Base-by-base conservation (phyloP, 1,140 invertebrate genomes). In the Orchesella cincta region DNA sequence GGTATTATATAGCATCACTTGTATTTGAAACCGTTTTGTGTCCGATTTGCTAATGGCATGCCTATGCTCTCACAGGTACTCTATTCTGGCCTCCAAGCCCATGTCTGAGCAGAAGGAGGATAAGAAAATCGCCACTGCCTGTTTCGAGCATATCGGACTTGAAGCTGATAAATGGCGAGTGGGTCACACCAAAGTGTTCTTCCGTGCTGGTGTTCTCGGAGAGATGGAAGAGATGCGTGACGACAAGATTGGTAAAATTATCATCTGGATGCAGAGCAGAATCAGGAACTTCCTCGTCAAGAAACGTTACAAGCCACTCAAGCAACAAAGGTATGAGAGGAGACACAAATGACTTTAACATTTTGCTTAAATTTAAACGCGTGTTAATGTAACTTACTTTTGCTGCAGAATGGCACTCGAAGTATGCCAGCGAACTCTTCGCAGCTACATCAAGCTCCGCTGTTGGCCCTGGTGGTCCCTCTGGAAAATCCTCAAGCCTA, bases 181-280 rank as follows among this genome's bases (percentile, higher is more conserved):
- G 1, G 74, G 74, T 5, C 74, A 75, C 39, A 74, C 73, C 1
- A 74, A 78, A 67, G 74, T 46, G 16, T 92, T 91, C 85, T 91
- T 92, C 86, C 85, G 90, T 3, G 46, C 51, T n/a, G 39, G 46
- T 20, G 51, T 57, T n/a, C 23, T 54, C 28, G 91, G 90, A 78
- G 89, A 91, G 79, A 83, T 92, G 75, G 90, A 91, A 84, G 91
- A 92, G 81, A 89, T 91, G 81, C 84, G 91, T 57, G 91, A 91
- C 83, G 85, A 89, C 75, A 90, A 90, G 81, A 86, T 91, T 34
- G 89, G 89, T 1, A 89, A 90, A 83, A 85, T 91, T 51, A 90
- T 92, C 73, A 86, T 90, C 18, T 87, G 88, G 78, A 87, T 88
- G 85, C 91, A 91, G 84, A 88, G 90, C 1, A 86, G 87, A 76